phyloP scores from a whole-genome alignment of 2,888 invertebrate genomes.

The Chelonus formosanus region DNA sequence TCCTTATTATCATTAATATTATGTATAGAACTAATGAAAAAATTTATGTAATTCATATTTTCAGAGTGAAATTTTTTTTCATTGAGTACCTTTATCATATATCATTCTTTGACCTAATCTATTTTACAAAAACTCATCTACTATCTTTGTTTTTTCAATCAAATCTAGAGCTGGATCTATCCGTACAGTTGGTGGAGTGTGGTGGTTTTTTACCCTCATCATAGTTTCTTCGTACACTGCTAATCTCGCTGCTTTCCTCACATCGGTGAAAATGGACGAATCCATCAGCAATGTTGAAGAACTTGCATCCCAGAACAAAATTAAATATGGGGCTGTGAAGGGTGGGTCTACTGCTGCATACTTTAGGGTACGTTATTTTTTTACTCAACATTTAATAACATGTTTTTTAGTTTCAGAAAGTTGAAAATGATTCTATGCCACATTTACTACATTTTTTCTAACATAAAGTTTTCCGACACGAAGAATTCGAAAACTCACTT shows the following conservation, averaged over 20 bases:
- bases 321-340: slow-evolving; percentile 93
- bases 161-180: slow-evolving; percentile 81
- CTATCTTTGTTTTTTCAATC: background rate
- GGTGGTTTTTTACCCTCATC: slow-evolving; percentile 95
- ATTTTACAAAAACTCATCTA: background rate
- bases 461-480: no score
- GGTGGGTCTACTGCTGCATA: slow-evolving; percentile 95
- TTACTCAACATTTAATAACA: background rate
- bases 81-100: no score
- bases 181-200: slow-evolving; percentile 89
- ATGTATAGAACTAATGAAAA: no score
- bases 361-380: slow-evolving; percentile 77
- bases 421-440: no score
- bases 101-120: no score
- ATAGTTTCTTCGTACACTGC: slow-evolving; percentile 98
- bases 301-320: slow-evolving; percentile 94
- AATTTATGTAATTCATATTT: no score
- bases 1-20: no score
- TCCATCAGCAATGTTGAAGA: slow-evolving; percentile 97
- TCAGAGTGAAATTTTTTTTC: no score
- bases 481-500: no score
- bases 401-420: no score
- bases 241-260: slow-evolving; percentile 92
- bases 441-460: no score
- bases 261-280: slow-evolving; percentile 91